phyloP scores from a whole-genome alignment of 2,797 vertebrate genomes.

The Neomorphus geoffroyi region DNA sequence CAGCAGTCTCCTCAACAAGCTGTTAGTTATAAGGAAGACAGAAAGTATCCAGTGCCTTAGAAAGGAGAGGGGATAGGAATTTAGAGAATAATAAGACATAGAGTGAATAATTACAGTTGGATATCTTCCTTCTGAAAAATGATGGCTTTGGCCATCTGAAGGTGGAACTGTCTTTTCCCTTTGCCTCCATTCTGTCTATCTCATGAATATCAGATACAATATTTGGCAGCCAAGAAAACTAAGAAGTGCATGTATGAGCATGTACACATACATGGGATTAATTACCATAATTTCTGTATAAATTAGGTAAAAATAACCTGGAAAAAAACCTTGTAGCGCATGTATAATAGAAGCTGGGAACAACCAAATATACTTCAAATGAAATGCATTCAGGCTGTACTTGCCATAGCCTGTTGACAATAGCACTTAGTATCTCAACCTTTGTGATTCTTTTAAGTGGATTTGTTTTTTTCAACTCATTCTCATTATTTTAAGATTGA shows the following conservation, averaged over 20 bases:
- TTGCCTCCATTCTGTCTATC: neutral
- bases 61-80: neutral
- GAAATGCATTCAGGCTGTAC: neutral
- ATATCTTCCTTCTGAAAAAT: neutral
- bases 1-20: neutral
- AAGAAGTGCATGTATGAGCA: neutral
- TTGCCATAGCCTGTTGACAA: neutral
- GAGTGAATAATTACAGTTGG: neutral
- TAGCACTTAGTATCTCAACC: neutral
- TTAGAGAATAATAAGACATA: neutral
- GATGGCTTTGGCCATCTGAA: neutral
- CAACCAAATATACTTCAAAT: neutral
- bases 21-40: neutral
- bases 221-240: neutral
- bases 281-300: neutral
- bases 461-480: neutral
- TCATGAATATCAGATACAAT: neutral
- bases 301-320: neutral
- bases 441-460: neutral
- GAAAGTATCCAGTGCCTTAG: neutral
- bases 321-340: neutral
- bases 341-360: neutral
- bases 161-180: neutral
- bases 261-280: neutral
- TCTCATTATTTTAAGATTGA: neutral